phyloP scores from a whole-genome alignment of 2,888 invertebrate genomes.

The Perdita meconis region DNA sequence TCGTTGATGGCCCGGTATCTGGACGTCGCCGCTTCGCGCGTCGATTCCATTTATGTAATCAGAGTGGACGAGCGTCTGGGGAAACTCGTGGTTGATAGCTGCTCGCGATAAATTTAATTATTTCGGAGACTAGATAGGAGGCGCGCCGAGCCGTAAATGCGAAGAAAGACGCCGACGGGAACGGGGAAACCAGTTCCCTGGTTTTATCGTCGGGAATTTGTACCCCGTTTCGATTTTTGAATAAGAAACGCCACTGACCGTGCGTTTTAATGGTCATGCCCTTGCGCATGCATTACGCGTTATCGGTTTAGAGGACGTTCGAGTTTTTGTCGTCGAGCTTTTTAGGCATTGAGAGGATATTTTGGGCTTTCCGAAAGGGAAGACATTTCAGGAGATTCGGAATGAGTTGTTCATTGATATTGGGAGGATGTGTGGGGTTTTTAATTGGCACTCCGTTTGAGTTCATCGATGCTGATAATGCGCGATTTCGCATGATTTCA shows the following conservation, averaged over 20 bases:
- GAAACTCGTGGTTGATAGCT: not conserved
- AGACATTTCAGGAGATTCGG: constrained; percentile 11
- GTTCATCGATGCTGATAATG: constrained; percentile 49
- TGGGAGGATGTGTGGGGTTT: constrained; percentile 56
- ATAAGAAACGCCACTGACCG: constrained; percentile 13
- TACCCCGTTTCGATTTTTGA: constrained; percentile 26
- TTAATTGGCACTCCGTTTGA: constrained; percentile 50
- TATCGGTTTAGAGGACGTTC: constrained; percentile 30
- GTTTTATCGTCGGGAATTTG: constrained; percentile 21
- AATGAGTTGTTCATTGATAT: constrained; percentile 28
- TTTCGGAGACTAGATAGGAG: constrained; percentile 9
- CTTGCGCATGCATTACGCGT: constrained; percentile 32
- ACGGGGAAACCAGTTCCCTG: constrained; percentile 38
- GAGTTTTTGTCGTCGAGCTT: constrained; percentile 10
- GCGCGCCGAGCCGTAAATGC: not conserved
- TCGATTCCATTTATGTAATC: not conserved
- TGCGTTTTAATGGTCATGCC: constrained; percentile 44
- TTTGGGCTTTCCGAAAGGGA: constrained; percentile 8
- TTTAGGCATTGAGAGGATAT: not conserved
- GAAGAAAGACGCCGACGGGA: constrained; percentile 23
- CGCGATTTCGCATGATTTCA: constrained; percentile 36
- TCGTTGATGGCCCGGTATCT: too few relatives aligned
- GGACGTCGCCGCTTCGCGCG: too few relatives aligned
- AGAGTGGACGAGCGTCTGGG: not conserved
- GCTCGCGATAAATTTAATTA: constrained; percentile 22